A percentile compares a stretch with the other conserved stretches of the same genome.
These are phyloP conservation scores for Ethmia dodecea DNA, from an alignment of 2,888 invertebrate species.

Conservation along the genomic window DNA sequence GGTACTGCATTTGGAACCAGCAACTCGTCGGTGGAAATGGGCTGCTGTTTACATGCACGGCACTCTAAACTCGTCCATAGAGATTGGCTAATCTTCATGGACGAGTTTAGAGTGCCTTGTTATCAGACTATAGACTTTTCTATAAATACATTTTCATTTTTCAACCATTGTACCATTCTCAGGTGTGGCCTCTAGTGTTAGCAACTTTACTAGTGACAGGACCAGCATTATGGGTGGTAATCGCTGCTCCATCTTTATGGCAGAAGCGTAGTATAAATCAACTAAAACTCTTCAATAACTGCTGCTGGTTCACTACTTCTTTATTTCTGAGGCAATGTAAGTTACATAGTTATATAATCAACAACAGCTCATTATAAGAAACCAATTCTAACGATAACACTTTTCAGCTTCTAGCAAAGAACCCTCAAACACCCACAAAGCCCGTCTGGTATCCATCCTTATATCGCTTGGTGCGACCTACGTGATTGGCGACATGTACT, in stretches of 20 bases:
- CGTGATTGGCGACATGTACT: conserved; percentile 87
- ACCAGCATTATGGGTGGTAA: conserved; percentile 82
- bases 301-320: conserved; percentile 85
- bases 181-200: conserved; percentile 86
- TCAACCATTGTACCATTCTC: too few species aligned
- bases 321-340: conserved; percentile 85
- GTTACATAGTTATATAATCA: conserved; percentile 20
- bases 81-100: too few species aligned
- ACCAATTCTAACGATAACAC: conserved; percentile 1
- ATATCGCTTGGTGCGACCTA: conserved; percentile 87
- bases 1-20: too few species aligned
- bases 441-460: conserved; percentile 82
- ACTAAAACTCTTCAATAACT: conserved; percentile 63
- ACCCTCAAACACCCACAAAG: conserved; percentile 80
- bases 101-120: too few species aligned
- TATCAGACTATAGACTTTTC: too few species aligned
- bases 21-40: too few species aligned
- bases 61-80: too few species aligned
- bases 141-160: too few species aligned
- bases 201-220: conserved; percentile 81
- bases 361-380: background rate
- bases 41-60: too few species aligned
- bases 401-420: conserved; percentile 73
- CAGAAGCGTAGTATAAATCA: conserved; percentile 56
- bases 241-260: conserved; percentile 80